Evolutionary conservation across 2,113 vertebrate genomes (phyloP), one percentile per base, ranked within the genome.

Genomic region (Leiothrix lutea): DNA sequence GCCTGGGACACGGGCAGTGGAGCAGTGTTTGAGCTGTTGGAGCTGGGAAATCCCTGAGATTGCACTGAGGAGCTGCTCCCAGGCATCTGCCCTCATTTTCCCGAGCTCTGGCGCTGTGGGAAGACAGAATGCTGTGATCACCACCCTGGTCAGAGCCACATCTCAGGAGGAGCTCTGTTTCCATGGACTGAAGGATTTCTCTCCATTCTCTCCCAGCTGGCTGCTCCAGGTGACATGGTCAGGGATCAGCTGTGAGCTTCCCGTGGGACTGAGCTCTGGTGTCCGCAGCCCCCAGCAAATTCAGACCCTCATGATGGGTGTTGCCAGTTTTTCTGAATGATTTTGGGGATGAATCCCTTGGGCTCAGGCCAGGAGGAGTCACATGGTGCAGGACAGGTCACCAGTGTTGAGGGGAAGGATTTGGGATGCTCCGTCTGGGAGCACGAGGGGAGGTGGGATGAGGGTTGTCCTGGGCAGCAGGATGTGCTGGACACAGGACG

Each of bases 21-120:
- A 62, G 51, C 44, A 4, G 44, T 0, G 0, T 3, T 22, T 9
- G 80, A 19, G 50, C 21, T 0, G 0, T 8, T 4, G 2, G 9
- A 80, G 80, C 54, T 44, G 31, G 11, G 40, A 42, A 44, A 66
- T 82, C 19, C 36, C 48, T 62, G 78, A 50, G 14, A 29, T 1
- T 0, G 13, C 16, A 24, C 42, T 56, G 62, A n/a, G 50, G 67
- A 66, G 26, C 86, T 21, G 61, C 45, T 50, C 16, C 54, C 14
- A 4, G 11, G 44, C 36, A 5, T 6, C 47, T 31, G 53, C 58
- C 64, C 83, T 56, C 0, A 0, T 77, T 64, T 48, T 25, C 33
- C 56, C 0, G 1, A 47, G 86, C 67, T 61, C 38, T 0, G 8
- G 73, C 45, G 5, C 31, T 0, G 0, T 0, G 11, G 86, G 67